Evolutionary conservation across 2,113 vertebrate genomes (phyloP), one percentile per base, ranked within the genome.

Genomic region (Gasterosteus nipponicus): DNA sequence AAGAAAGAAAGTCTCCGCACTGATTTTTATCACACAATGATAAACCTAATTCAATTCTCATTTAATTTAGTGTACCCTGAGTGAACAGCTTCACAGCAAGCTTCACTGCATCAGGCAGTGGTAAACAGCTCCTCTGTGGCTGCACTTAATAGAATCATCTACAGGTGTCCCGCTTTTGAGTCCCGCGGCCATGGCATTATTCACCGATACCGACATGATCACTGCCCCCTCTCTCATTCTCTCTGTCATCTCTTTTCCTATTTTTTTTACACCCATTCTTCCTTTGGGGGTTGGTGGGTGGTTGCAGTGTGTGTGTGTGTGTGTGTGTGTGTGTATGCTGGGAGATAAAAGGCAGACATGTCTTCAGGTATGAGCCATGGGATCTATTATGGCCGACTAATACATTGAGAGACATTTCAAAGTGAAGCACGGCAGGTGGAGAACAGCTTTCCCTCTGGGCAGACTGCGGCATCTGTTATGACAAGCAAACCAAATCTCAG

Each of bases 371-470:
- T 78, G 77, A 89, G 84, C 73, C 86, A 78, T 78, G 79, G 72
- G 78, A 89, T 88, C 85, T 77, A 84, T 92, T 87, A 89, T 64
- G 69, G 60, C 49, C n/a, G 38, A 70, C 77, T 86, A 85, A 91
- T 81, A 90, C 81, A 87, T 89, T 83, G 89, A 84, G 82, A 84
- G 80, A 84, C 75, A 75, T 92, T 89, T 90, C 78, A 82, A 81
- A 91, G 73, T 64, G 84, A 91, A 89, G 90, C 77, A 85, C 19
- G 53, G 74, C 75, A 84, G 80, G 84, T 78, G 75, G 70, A 65
- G 80, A 85, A 61, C 59, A 81, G 73, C 56, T 73, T 53, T 83
- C 73, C 84, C 86, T 67, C 63, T 42, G 86, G 84, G 81, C 73
- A 66, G 69, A 59, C 58, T 73, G 33, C 80, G 51, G 79, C 83